These are phyloP conservation scores for Cataglyphis cursor DNA, from an alignment of 2,888 invertebrate species.

Conservation along the genomic window DNA sequence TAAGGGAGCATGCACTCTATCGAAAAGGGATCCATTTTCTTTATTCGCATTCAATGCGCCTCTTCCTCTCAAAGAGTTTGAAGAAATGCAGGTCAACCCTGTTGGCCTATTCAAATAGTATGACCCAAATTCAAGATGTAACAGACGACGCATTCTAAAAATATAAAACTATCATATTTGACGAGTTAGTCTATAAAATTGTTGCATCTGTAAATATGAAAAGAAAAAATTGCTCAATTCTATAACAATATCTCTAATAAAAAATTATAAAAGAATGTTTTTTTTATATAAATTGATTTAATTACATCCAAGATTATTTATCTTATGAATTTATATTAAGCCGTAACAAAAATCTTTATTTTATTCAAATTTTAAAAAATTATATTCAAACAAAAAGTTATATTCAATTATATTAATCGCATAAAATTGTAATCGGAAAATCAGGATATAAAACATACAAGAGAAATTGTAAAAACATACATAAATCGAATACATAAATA, in stretches of 20 bases:
- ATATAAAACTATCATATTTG: conserved; percentile 30
- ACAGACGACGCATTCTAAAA: conserved; percentile 57
- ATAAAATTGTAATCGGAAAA: conserved; percentile 14
- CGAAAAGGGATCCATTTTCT: conserved; percentile 62
- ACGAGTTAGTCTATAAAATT: conserved; percentile 5
- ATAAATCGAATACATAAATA: conserved; percentile 4
- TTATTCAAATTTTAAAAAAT: neutral
- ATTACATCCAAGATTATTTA: neutral
- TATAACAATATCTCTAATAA: neutral
- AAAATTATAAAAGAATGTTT: neutral
- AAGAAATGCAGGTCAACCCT: conserved; percentile 72
- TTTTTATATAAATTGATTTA: neutral
- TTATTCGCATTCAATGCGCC: conserved; percentile 58
- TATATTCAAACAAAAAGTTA: neutral
- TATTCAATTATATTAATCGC: neutral
- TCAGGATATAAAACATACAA: conserved; percentile 1
- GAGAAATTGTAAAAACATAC: conserved; percentile 9
- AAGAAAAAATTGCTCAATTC: conserved; percentile 12
- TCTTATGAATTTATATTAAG: neutral
- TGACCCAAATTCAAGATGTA: conserved; percentile 68
- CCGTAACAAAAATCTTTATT: neutral
- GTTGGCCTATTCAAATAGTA: conserved; percentile 61
- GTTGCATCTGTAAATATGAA: neutral
- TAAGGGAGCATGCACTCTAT: conserved; percentile 40
- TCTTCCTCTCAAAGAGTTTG: conserved; percentile 60